phyloP scores from a whole-genome alignment of 1,140 invertebrate genomes.

The Reticulitermes speratus region DNA sequence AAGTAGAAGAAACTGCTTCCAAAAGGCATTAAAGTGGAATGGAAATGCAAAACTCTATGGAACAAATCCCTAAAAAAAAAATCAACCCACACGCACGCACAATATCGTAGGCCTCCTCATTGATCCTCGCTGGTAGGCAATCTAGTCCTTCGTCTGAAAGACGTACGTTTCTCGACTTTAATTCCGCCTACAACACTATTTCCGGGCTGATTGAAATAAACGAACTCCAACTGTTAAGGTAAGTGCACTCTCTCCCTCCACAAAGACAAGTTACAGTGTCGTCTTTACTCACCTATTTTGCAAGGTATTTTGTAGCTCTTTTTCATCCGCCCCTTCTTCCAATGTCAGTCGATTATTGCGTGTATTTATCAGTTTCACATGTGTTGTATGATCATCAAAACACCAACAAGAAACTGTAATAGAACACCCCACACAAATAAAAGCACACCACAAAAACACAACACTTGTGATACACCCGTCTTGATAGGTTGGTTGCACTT shows the following conservation, averaged over 20 bases:
- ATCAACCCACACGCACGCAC: slow-evolving; percentile 2
- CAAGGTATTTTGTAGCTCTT: not conserved
- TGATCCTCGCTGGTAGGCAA: not conserved
- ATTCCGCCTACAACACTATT: not conserved
- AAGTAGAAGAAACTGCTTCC: not conserved
- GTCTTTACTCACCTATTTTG: not conserved
- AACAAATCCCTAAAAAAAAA: not conserved
- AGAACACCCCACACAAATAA: not conserved
- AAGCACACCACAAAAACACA: not conserved
- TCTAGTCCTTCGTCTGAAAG: not conserved
- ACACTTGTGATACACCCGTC: not conserved
- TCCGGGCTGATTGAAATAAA: no score
- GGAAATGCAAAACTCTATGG: not conserved
- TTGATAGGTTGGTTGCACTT: not conserved
- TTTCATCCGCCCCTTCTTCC: not conserved
- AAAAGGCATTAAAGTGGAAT: not conserved
- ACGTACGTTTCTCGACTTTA: not conserved
- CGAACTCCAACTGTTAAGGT: no score
- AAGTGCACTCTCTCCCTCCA: no score
- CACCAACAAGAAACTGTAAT: not conserved
- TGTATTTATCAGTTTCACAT: not conserved
- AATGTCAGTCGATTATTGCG: not conserved
- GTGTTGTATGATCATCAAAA: not conserved
- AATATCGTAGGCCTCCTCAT: not conserved
- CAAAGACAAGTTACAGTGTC: no score